Percentiles rank a stretch among this genome's conserved stretches.
Conservation (phyloP, 2,113 vertebrate genomes). For the Progne subis region DNA sequence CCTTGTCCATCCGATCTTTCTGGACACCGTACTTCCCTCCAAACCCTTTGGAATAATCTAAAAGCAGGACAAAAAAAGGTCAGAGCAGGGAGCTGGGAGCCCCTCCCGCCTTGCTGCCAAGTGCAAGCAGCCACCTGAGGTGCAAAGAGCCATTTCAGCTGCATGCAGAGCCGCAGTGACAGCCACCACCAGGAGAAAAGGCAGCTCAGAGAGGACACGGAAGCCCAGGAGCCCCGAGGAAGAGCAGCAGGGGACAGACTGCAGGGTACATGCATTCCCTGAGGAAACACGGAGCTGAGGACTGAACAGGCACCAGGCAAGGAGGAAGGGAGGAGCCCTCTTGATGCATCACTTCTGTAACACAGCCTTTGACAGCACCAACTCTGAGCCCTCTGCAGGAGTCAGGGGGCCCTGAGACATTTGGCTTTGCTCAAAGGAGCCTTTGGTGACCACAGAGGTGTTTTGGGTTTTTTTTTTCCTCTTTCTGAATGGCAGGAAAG, state of each 20-base stretch:
- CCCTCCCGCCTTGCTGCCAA: neutral
- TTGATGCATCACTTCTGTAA: conserved; percentile 46
- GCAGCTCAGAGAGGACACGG: neutral
- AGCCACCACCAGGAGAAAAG: conserved; percentile 18
- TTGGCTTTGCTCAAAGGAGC: neutral
- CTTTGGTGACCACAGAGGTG: neutral
- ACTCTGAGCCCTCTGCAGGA: neutral
- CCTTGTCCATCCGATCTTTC: conserved; percentile 97
- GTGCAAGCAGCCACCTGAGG: neutral
- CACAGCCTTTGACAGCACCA: conserved; percentile 61
- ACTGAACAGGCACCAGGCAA: conserved; percentile 29
- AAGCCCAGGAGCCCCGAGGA: neutral
- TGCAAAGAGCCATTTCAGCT: neutral
- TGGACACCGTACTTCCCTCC: conserved; percentile 95
- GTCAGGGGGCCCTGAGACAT: neutral
- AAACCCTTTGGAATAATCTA: conserved; percentile 95
- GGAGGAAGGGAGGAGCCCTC: conserved; percentile 26
- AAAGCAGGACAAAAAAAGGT: neutral
- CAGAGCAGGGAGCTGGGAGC: neutral
- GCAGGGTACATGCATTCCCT: neutral
- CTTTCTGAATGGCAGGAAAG: neutral
- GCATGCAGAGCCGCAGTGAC: conserved; percentile 39
- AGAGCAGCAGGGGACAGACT: neutral
- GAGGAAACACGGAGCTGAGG: neutral
- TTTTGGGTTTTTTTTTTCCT: neutral